These are phyloP conservation scores for Meda fulgida DNA, from an alignment of 2,797 vertebrate species.

Conservation along the genomic window DNA sequence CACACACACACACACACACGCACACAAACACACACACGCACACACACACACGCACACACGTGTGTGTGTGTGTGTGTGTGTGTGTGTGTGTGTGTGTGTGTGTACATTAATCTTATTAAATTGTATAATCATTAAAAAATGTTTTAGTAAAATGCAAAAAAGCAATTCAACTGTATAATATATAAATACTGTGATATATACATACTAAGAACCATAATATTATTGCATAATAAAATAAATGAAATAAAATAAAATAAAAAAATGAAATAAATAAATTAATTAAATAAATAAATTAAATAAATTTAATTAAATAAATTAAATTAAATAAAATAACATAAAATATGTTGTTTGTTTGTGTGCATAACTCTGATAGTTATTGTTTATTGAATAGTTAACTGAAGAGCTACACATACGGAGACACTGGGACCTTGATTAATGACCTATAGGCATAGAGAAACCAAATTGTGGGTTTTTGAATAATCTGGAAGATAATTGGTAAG, in stretches of 20 bases:
- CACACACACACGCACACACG: too few relatives aligned
- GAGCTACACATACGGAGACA: conserved; percentile 1
- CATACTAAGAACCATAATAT: background rate
- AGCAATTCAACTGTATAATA: background rate
- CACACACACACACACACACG: too few relatives aligned
- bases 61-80: background rate
- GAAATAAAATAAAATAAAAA: background rate
- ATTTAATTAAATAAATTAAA: too few relatives aligned
- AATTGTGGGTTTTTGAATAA: conserved; percentile 57
- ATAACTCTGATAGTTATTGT: background rate
- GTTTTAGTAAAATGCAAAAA: background rate
- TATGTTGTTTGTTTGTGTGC: background rate
- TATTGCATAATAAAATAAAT: background rate
- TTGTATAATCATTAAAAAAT: background rate
- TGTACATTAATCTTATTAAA: background rate
- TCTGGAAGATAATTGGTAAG: conserved; percentile 51
- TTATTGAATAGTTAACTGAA: conserved; percentile 27
- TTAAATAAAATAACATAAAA: background rate
- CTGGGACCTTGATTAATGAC: conserved; percentile 49
- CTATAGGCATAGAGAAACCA: conserved; percentile 10
- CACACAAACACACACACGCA: too few relatives aligned
- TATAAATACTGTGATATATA: background rate
- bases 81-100: too few relatives aligned
- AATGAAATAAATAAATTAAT: too few relatives aligned
- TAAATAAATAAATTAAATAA: too few relatives aligned